Percentiles rank a stretch among this genome's conserved stretches.
Conservation (phyloP, 2,113 vertebrate species). For the Etia nguti region DNA sequence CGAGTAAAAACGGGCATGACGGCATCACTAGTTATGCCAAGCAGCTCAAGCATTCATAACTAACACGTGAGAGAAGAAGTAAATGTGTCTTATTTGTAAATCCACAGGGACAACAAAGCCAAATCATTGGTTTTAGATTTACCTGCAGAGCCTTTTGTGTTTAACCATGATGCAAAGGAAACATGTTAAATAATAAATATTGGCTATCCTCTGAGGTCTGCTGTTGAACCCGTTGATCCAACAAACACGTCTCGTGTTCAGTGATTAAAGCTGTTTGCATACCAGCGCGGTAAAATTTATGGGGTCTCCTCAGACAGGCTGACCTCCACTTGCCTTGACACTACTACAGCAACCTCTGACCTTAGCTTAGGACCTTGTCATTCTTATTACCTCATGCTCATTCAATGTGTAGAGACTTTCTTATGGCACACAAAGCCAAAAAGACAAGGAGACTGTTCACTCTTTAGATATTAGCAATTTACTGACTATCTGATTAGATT, state of each 20-base stretch:
- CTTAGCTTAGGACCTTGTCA: constrained; percentile 55
- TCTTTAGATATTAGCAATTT: neutral
- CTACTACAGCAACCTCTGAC: constrained; percentile 54
- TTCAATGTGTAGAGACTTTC: constrained; percentile 65
- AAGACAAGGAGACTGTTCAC: neutral
- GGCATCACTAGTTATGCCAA: neutral
- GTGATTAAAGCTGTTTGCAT: constrained; percentile 71
- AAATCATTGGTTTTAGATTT: neutral
- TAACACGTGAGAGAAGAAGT: neutral
- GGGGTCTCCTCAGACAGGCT: neutral
- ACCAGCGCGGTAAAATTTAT: constrained; percentile 58
- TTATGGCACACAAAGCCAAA: constrained; percentile 50
- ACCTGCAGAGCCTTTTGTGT: neutral
- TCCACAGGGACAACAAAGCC: accelerated
- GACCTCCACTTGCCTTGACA: constrained; percentile 34
- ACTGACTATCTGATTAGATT: neutral
- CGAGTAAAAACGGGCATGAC: neutral
- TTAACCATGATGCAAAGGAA: neutral
- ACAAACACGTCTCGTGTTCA: constrained; percentile 55
- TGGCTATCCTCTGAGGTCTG: neutral
- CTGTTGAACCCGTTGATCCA: constrained; percentile 30
- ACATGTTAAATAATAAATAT: neutral
- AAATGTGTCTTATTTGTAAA: neutral
- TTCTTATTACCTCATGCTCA: constrained; percentile 75
- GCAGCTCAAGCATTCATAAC: neutral